Conservation (phyloP, 2,797 vertebrate genomes). For the Cyprinodon diabolis region DNA sequence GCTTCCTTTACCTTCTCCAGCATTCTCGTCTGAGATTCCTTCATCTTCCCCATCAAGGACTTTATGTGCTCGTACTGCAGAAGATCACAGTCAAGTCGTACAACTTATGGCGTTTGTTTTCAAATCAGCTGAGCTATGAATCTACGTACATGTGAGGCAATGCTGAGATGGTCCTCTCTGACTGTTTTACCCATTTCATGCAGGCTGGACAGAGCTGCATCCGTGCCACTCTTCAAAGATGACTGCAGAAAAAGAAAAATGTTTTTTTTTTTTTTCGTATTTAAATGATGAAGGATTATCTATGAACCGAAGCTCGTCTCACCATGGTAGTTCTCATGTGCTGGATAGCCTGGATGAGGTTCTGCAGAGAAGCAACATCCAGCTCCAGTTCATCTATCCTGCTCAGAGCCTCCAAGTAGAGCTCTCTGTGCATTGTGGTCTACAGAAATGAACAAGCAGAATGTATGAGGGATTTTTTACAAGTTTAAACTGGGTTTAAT, state of each 20-base stretch:
- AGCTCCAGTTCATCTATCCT: conserved; percentile 74
- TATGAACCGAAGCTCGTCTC: conserved; percentile 21
- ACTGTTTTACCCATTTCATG: conserved; percentile 56
- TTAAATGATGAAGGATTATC: not conserved
- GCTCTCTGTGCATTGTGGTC: conserved; percentile 78
- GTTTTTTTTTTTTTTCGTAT: fast-evolving
- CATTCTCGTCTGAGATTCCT: conserved; percentile 64
- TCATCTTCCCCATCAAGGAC: conserved; percentile 72
- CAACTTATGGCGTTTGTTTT: too few relatives aligned
- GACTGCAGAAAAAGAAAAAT: conserved; percentile 52
- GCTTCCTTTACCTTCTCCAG: conserved; percentile 77
- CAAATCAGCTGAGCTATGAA: not conserved
- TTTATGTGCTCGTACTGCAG: conserved; percentile 70
- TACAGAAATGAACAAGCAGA: conserved; percentile 33
- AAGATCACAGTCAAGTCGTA: conserved; percentile 9
- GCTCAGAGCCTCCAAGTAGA: conserved; percentile 75
- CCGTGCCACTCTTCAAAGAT: conserved; percentile 59
- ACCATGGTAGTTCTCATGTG: conserved; percentile 68
- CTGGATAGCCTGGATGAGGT: conserved; percentile 70
- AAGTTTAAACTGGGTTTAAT: not conserved
- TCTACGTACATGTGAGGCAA: conserved; percentile 70
- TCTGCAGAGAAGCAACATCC: conserved; percentile 60
- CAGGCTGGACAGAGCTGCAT: conserved; percentile 66
- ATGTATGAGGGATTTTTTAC: not conserved
- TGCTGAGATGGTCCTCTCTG: conserved; percentile 70